A percentile compares a stretch with the other conserved stretches of the same genome.
phyloP scores from a whole-genome alignment of 2,888 invertebrate genomes.

The Stictocephala bisonia region DNA sequence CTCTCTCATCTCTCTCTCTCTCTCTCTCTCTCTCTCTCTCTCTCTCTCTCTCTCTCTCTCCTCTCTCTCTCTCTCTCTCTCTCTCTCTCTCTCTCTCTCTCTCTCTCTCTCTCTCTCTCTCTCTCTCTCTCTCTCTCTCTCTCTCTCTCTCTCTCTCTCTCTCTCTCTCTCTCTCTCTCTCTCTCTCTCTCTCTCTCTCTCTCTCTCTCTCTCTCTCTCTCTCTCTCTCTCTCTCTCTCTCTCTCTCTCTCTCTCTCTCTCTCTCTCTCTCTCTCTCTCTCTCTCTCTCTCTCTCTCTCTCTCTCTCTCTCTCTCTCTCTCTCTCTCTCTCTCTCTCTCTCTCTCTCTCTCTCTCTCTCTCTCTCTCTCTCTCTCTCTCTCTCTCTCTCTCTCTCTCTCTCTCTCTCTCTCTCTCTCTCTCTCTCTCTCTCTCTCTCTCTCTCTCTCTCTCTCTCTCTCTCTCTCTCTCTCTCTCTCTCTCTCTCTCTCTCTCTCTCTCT shows the following conservation, averaged over 20 bases:
- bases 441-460: background rate
- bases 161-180: background rate
- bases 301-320: background rate
- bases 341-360: background rate
- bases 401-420: background rate
- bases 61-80: background rate
- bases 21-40: background rate
- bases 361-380: background rate
- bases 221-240: background rate
- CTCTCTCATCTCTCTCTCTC: too few relatives aligned
- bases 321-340: background rate
- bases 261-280: background rate
- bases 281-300: background rate
- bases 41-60: background rate
- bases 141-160: background rate
- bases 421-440: background rate
- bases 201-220: background rate
- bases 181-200: background rate
- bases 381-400: background rate
- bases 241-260: background rate
- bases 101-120: background rate
- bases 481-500: background rate
- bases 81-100: background rate
- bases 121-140: background rate
- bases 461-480: background rate